Percentiles rank a stretch among this genome's conserved stretches.
These are phyloP conservation scores for Seriola rivoliana DNA, from an alignment of 2,113 vertebrate genomes.

Conservation along the genomic window DNA sequence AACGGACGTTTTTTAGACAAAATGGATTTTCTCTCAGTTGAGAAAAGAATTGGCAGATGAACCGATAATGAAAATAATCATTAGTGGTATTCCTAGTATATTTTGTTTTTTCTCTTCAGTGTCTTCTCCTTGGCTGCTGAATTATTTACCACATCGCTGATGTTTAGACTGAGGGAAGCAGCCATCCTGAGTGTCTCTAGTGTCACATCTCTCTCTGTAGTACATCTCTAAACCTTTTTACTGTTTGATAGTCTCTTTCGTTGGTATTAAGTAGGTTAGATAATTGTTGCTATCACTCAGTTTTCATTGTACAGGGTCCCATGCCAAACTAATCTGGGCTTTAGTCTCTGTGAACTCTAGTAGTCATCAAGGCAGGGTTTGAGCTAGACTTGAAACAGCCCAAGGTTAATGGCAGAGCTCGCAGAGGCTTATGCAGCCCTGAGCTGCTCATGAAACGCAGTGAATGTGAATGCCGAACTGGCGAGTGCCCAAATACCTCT, in stretches of 20 bases:
- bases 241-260: slow-evolving; percentile 11
- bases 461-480: slow-evolving; percentile 67
- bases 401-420: slow-evolving; percentile 69
- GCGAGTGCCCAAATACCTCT: slow-evolving; percentile 71
- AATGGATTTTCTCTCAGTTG: not conserved
- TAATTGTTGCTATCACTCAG: slow-evolving; percentile 15
- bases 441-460: slow-evolving; percentile 66
- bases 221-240: not conserved
- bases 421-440: slow-evolving; percentile 55
- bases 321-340: slow-evolving; percentile 47
- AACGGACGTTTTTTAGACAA: not conserved
- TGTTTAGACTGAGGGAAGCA: slow-evolving; percentile 12
- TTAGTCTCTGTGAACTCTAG: slow-evolving; percentile 34
- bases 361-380: slow-evolving; percentile 49
- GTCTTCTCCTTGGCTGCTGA: slow-evolving; percentile 26
- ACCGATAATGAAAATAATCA: not conserved
- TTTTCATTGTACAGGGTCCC: slow-evolving; percentile 14
- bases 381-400: slow-evolving; percentile 64
- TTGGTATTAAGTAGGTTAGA: slow-evolving; percentile 2
- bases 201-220: slow-evolving; percentile 5
- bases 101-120: not conserved
- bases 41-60: not conserved
- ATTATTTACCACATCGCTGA: slow-evolving; percentile 44
- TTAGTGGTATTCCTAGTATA: not conserved
- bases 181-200: not conserved